Conservation (phyloP, 2,888 invertebrate genomes). For the Ischnura elegans region DNA sequence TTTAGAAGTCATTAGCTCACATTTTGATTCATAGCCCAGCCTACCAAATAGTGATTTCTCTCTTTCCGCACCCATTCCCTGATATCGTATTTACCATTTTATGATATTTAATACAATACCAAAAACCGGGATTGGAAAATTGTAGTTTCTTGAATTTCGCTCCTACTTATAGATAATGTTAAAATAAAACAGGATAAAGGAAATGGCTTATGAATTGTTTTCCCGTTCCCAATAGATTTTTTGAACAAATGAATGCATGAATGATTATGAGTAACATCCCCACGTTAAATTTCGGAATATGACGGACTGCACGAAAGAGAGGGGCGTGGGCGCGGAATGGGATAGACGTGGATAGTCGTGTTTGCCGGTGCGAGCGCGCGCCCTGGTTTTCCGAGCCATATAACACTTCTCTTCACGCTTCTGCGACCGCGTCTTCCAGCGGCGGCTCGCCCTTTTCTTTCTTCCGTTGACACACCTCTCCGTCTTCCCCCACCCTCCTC, state of each 20-base stretch:
- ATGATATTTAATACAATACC: too few species aligned
- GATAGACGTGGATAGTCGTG: not conserved
- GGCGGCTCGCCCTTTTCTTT: not conserved
- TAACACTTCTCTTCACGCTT: constrained; percentile 45
- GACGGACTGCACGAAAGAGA: not conserved
- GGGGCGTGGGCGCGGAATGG: not conserved
- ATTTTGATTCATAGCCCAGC: too few species aligned
- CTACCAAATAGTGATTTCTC: too few species aligned
- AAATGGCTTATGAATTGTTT: too few species aligned
- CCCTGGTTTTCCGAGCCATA: constrained; percentile 54
- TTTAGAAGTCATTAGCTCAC: too few species aligned
- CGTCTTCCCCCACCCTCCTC: not conserved
- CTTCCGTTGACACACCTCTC: constrained; percentile 19
- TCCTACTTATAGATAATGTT: too few species aligned
- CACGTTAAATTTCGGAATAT: not conserved
- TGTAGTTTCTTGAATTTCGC: too few species aligned
- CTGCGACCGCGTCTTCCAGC: constrained; percentile 11
- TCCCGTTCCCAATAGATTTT: too few species aligned
- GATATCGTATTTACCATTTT: too few species aligned
- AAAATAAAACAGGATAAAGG: too few species aligned
- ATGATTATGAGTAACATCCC: not conserved
- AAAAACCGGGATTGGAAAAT: too few species aligned
- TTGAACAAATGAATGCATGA: not conserved
- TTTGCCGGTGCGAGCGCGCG: constrained; percentile 27
- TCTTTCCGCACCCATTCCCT: too few species aligned